These are phyloP conservation scores for Zaprionus lachaisei DNA, from an alignment of 1,140 invertebrate genomes.

Conservation along the genomic window DNA sequence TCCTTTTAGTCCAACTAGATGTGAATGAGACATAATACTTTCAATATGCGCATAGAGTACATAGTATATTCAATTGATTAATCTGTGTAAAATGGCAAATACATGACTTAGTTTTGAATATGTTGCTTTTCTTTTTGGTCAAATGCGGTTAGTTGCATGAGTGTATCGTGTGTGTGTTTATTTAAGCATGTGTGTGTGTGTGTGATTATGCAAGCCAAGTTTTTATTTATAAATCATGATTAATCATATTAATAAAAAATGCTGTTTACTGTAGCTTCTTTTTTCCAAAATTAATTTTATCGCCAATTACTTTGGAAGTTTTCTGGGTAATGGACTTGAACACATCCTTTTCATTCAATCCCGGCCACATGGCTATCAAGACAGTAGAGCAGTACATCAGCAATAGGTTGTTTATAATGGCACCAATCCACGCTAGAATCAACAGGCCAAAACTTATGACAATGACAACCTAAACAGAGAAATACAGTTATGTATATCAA, in stretches of 20 bases:
- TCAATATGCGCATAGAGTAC: conserved; percentile 37
- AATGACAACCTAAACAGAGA: conserved; percentile 89
- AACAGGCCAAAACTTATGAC: conserved; percentile 88
- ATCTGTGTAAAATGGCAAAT: conserved; percentile 51
- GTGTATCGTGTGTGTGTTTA: conserved; percentile 9
- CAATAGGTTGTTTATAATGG: conserved; percentile 91
- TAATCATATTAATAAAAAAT: conserved; percentile 16
- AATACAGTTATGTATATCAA: conserved; percentile 5
- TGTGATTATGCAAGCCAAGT: conserved; percentile 3
- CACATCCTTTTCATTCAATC: conserved; percentile 85
- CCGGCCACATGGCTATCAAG: conserved; percentile 86
- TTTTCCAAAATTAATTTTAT: conserved; percentile 67
- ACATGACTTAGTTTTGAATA: conserved; percentile 62
- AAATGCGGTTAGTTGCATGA: conserved; percentile 45
- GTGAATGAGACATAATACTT: conserved; percentile 48
- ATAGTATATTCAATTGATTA: conserved; percentile 50
- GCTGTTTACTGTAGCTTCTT: conserved; percentile 65
- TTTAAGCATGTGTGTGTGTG: conserved; percentile 5
- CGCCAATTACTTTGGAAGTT: conserved; percentile 55
- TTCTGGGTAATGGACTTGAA: conserved; percentile 66
- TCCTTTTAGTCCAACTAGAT: conserved; percentile 7
- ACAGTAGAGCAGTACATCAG: conserved; percentile 89
- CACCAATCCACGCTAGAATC: conserved; percentile 92
- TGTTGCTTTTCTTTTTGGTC: conserved; percentile 54
- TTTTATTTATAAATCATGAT: conserved; percentile 31